Evolutionary conservation across 2,113 vertebrate genomes (phyloP).

Genomic region (Dermatemys mawii): DNA sequence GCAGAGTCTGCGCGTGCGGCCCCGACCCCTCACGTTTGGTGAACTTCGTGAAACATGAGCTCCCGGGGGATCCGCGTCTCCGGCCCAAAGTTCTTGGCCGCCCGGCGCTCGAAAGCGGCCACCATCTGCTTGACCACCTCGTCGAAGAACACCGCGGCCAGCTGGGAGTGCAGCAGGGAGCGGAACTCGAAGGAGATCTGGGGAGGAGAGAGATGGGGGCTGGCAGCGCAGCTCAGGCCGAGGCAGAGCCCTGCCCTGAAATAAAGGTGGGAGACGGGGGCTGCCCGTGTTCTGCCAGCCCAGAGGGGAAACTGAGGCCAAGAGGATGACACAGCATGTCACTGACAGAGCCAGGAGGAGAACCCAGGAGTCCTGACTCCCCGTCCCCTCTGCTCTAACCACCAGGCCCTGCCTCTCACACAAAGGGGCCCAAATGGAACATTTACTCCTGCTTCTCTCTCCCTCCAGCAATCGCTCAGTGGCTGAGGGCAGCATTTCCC

Average conservation of each 20-base stretch:
- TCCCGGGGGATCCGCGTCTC: conserved; percentile 93
- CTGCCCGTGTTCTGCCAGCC: background rate
- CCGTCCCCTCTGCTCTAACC: background rate
- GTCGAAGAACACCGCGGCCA: conserved; percentile 94
- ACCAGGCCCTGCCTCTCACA: background rate
- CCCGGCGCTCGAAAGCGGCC: conserved; percentile 90
- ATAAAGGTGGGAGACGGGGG: background rate
- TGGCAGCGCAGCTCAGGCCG: background rate
- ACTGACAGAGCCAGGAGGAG: background rate
- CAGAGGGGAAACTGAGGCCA: too few relatives aligned
- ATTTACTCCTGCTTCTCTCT: background rate
- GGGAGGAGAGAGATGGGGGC: rapidly evolving
- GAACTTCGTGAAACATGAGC: conserved; percentile 93
- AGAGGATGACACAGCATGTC: background rate
- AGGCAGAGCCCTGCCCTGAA: background rate
- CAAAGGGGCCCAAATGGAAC: background rate
- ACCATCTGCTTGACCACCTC: conserved; percentile 97
- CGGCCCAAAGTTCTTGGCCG: conserved; percentile 87
- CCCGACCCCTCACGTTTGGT: conserved; percentile 85
- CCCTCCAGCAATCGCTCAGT: background rate
- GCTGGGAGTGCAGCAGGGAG: conserved; percentile 93
- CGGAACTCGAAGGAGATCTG: conserved; percentile 98
- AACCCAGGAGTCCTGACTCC: background rate
- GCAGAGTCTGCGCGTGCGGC: background rate
- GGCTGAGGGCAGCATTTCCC: background rate